Conservation (phyloP, 23 tunicate species). For the Phallusia fumigata region DNA sequence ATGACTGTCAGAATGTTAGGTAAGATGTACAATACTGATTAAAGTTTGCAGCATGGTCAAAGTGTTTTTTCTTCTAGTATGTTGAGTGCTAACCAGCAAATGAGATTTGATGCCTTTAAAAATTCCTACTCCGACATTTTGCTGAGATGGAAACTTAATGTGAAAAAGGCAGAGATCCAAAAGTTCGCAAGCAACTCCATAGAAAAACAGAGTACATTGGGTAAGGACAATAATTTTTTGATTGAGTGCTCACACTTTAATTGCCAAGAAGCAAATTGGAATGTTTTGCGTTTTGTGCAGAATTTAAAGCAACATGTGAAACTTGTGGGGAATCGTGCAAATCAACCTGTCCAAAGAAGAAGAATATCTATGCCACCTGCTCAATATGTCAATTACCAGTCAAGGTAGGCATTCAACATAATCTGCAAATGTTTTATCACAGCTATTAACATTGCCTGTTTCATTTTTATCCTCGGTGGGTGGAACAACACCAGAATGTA, state of each 20-base stretch:
- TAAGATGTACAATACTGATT: background rate
- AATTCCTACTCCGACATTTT: constrained; percentile 31
- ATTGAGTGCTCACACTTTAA: too few species aligned
- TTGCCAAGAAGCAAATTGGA: too few species aligned
- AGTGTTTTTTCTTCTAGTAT: background rate
- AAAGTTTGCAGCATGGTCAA: background rate
- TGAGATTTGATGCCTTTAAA: constrained; percentile 43
- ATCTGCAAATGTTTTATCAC: too few species aligned
- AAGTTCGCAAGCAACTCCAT: background rate
- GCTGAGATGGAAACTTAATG: constrained; percentile 29
- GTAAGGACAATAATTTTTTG: too few species aligned
- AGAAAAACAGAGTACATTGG: background rate
- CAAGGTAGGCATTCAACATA: background rate
- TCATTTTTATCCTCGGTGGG: too few species aligned
- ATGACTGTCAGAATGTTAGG: background rate
- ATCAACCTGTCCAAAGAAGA: background rate
- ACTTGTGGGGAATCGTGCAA: background rate
- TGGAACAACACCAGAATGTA: too few species aligned
- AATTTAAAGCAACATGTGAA: background rate
- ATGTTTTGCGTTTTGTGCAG: background rate
- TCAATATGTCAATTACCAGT: background rate
- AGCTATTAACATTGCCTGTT: too few species aligned
- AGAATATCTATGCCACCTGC: background rate
- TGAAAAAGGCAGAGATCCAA: constrained; percentile 27
- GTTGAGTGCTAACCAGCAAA: background rate